Conservation (phyloP, 2,113 vertebrate species). For the Pomatostomus ruficeps region DNA sequence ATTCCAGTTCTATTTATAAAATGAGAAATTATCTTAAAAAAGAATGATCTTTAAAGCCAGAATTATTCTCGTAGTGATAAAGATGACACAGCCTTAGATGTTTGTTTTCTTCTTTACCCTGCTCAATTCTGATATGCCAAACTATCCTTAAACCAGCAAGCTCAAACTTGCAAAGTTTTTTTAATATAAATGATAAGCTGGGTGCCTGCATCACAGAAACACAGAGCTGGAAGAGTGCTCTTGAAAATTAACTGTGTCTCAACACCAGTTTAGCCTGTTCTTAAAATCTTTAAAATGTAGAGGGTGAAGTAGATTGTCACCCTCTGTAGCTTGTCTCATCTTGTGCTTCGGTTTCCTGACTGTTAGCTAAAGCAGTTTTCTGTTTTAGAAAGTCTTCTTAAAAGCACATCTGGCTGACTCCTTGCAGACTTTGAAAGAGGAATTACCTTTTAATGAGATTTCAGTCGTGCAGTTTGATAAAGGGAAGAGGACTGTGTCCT, state of each 20-base stretch:
- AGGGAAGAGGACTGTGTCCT: not conserved
- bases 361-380: not conserved
- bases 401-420: not conserved
- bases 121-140: not conserved
- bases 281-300: not conserved
- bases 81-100: not conserved
- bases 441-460: not conserved
- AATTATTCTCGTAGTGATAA: not conserved
- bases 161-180: not conserved
- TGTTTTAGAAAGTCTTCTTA: not conserved
- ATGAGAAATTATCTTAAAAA: not conserved
- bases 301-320: not conserved
- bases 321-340: not conserved
- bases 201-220: not conserved
- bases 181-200: not conserved
- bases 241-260: not conserved
- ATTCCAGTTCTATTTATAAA: not conserved
- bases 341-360: not conserved
- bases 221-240: not conserved
- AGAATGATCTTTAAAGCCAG: not conserved
- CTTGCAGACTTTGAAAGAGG: not conserved
- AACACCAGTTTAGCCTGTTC: not conserved
- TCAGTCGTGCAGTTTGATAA: not conserved
- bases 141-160: not conserved
- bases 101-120: not conserved